Percentiles rank a stretch among this genome's conserved stretches.
Evolutionary conservation across 2,113 vertebrate species (phyloP).

Genomic region (Herpailurus yagouaroundi): DNA sequence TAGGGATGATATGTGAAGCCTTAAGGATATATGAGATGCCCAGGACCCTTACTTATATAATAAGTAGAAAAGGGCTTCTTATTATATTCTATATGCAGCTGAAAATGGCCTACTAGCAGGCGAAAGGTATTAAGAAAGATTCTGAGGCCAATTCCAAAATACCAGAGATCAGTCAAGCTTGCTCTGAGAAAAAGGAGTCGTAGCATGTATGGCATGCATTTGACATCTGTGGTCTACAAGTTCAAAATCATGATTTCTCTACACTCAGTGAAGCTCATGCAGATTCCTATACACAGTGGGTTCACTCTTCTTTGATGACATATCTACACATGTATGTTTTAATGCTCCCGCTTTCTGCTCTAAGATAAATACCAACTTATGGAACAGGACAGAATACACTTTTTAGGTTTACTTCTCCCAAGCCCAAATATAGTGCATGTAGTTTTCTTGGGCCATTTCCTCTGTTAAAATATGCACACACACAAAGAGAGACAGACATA

Average conservation of each 20-base stretch:
- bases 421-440: neutral
- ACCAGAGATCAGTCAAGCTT: neutral
- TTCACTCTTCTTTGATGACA: neutral
- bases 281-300: neutral
- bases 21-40: neutral
- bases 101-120: neutral
- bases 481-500: neutral
- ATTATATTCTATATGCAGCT: neutral
- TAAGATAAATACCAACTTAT: neutral
- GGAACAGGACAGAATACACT: neutral
- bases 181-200: neutral
- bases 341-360: neutral
- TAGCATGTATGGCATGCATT: neutral
- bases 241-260: neutral
- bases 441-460: neutral
- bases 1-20: neutral
- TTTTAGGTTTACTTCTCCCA: neutral
- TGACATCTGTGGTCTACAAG: neutral
- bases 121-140: neutral
- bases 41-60: neutral
- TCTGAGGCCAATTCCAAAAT: neutral
- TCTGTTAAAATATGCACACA: neutral
- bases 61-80: neutral
- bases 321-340: neutral
- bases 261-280: neutral